These are phyloP conservation scores for Hippopotamyrus pictus DNA, from an alignment of 2,797 vertebrate genomes.

Conservation along the genomic window DNA sequence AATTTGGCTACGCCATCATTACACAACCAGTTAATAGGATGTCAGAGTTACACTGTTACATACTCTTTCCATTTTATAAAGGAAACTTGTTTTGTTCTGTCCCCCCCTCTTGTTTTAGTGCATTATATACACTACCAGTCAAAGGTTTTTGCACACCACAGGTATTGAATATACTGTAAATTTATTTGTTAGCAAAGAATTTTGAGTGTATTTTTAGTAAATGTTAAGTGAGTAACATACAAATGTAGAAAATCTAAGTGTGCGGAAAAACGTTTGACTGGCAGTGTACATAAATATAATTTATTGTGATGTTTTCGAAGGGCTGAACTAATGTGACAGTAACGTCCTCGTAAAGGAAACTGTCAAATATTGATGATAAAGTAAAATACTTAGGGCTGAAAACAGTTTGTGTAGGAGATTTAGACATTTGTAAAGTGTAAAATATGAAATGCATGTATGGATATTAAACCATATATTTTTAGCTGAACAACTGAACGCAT, in stretches of 20 bases:
- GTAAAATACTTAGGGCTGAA: neutral
- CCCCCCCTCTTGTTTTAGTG: no score
- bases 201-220: neutral
- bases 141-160: neutral
- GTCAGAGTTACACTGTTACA: no score
- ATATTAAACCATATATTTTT: neutral
- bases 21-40: no score
- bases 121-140: neutral
- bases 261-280: neutral
- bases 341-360: neutral
- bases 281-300: neutral
- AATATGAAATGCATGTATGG: neutral
- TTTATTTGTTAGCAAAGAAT: neutral
- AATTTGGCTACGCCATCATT: no score
- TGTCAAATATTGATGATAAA: neutral
- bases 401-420: neutral
- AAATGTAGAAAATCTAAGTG: neutral
- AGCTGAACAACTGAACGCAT: neutral
- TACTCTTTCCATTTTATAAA: no score
- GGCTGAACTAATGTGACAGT: neutral
- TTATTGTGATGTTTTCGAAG: neutral
- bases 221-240: neutral
- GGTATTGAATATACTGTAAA: neutral
- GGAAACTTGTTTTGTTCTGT: no score
- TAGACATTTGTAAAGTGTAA: neutral